phyloP scores from a whole-genome alignment of 2,797 vertebrate genomes.

The Brachymystax lenok region DNA sequence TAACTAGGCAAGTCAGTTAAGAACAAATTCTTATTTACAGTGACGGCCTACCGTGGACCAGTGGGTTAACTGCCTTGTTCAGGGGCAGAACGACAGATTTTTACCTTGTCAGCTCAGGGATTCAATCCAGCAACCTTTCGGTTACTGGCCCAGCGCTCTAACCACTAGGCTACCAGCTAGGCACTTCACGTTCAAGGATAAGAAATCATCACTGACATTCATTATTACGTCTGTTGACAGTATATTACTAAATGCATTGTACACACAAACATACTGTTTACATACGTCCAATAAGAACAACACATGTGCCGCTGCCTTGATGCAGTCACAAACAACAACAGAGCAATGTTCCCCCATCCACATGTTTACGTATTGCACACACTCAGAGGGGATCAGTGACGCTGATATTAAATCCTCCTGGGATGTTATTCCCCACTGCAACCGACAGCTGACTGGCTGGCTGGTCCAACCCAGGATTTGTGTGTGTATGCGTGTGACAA shows the following conservation, averaged over 20 bases:
- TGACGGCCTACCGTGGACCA: no score
- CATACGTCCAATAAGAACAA: neutral
- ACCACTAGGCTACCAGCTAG: no score
- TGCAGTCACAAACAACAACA: conserved; percentile 62
- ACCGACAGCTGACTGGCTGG: neutral
- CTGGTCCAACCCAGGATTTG: no score
- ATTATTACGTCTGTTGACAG: neutral
- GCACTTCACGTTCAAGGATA: neutral
- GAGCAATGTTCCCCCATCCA: conserved; percentile 51
- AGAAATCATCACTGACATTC: neutral
- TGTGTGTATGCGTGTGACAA: neutral
- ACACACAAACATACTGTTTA: neutral
- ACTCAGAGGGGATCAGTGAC: neutral
- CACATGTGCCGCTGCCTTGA: conserved; percentile 30
- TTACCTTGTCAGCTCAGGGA: no score
- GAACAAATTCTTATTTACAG: no score
- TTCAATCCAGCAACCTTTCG: no score
- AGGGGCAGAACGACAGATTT: no score
- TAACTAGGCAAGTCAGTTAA: no score
- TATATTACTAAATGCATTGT: neutral
- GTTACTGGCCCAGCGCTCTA: no score
- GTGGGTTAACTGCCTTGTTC: no score
- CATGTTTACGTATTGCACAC: conserved; percentile 52
- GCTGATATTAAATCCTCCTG: neutral
- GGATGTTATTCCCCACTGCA: neutral